These are phyloP conservation scores for Actias luna DNA, from an alignment of 2,888 invertebrate species.

Conservation along the genomic window DNA sequence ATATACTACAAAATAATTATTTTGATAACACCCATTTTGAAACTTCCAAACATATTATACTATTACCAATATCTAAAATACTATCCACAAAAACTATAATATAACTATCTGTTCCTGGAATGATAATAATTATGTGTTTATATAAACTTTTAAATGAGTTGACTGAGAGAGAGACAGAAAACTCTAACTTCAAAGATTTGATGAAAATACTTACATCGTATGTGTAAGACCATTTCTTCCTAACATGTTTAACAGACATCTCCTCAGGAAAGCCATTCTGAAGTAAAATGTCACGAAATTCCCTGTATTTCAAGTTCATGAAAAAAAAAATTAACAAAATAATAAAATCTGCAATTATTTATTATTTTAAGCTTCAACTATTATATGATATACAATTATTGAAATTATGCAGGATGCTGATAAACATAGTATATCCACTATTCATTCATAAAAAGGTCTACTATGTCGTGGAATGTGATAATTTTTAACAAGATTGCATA, in stretches of 20 bases:
- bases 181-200: neutral
- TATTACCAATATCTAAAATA: no score
- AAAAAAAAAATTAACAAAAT: no score
- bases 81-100: no score
- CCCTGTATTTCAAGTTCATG: conserved; percentile 42
- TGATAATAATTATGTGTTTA: neutral
- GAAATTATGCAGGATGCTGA: neutral
- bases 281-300: conserved; percentile 64
- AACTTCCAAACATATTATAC: no score
- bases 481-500: no score
- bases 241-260: conserved; percentile 67
- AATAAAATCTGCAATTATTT: no score
- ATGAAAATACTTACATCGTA: conserved; percentile 65
- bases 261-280: conserved; percentile 70
- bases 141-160: neutral
- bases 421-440: neutral
- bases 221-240: conserved; percentile 75
- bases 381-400: neutral
- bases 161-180: neutral
- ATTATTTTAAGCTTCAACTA: no score
- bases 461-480: neutral
- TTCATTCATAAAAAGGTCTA: neutral
- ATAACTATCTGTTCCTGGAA: no score
- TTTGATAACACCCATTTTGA: no score
- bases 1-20: no score